These are phyloP conservation scores for Ichneumon xanthorius DNA, from an alignment of 2,888 invertebrate species.

Conservation along the genomic window DNA sequence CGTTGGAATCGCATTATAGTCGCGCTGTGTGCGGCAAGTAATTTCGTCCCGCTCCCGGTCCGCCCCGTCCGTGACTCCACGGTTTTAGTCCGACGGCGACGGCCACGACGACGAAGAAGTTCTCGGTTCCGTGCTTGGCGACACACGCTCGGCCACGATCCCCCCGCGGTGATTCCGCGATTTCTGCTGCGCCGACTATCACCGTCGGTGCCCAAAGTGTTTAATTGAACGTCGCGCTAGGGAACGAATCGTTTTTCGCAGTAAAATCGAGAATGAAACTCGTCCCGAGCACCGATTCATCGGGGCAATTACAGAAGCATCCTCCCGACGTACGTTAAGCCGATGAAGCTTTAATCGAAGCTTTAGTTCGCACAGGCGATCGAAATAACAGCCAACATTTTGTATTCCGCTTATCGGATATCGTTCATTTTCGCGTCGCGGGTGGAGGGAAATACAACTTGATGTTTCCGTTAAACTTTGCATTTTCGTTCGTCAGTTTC, in stretches of 20 bases:
- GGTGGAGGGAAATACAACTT: not conserved
- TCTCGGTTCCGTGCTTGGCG: slow-evolving; percentile 31
- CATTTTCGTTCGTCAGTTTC: not conserved
- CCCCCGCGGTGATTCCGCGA: not conserved
- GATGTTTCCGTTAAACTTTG: not conserved
- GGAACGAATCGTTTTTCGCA: slow-evolving; percentile 49
- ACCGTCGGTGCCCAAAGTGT: slow-evolving; percentile 1
- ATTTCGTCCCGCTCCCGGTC: slow-evolving; percentile 39
- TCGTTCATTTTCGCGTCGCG: slow-evolving; percentile 5
- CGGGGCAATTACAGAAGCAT: slow-evolving; percentile 25
- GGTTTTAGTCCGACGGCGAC: slow-evolving; percentile 31
- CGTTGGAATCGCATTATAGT: slow-evolving; percentile 21
- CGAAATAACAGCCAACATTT: slow-evolving; percentile 9
- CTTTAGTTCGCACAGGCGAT: slow-evolving; percentile 10
- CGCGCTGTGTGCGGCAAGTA: slow-evolving; percentile 8
- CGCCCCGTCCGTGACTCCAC: slow-evolving; percentile 29
- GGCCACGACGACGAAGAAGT: slow-evolving; percentile 44
- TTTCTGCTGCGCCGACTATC: slow-evolving; percentile 15
- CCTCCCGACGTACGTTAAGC: not conserved
- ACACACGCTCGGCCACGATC: slow-evolving; percentile 5
- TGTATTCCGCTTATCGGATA: not conserved
- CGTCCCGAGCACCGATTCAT: not conserved
- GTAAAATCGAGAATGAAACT: slow-evolving; percentile 26
- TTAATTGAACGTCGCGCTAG: slow-evolving; percentile 49
- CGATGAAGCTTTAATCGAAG: slow-evolving; percentile 9